Evolutionary conservation across 2,113 vertebrate species (phyloP).

Genomic region (Xerus inauris): DNA sequence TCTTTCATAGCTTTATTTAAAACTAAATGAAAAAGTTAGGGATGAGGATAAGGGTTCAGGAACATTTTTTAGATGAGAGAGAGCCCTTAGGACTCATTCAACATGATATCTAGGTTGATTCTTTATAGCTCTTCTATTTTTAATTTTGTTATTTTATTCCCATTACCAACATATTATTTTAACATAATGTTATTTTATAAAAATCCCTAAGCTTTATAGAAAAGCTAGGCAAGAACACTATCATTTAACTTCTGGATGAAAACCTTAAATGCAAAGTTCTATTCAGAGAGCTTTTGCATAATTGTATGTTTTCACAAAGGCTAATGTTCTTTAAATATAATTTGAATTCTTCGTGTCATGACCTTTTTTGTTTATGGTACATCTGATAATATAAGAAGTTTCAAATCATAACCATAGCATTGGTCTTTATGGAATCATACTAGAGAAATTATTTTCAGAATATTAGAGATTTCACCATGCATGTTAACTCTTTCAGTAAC

Average conservation of each 20-base stretch:
- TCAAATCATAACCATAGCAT: constrained; percentile 11
- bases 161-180: not conserved
- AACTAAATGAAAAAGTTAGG: not conserved
- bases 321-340: constrained; percentile 14
- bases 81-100: not conserved
- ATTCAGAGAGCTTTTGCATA: not conserved
- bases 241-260: constrained; percentile 26
- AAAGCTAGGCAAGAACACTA: not conserved
- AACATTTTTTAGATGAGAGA: not conserved
- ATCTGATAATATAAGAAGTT: not conserved
- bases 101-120: not conserved
- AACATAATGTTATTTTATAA: not conserved
- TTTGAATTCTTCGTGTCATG: not conserved
- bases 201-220: not conserved
- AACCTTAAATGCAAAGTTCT: not conserved
- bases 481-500: not conserved
- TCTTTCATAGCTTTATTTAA: not conserved
- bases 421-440: not conserved
- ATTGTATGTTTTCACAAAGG: not conserved
- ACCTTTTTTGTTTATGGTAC: not conserved
- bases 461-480: not conserved
- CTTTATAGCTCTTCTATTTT: not conserved
- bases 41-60: not conserved
- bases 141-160: not conserved
- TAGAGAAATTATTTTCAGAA: not conserved